Evolutionary conservation across 37 sponge, comb jelly and placozoan species (phyloP), one percentile per base, ranked within the genome.

Genomic region (Chondrosia reniformis): DNA sequence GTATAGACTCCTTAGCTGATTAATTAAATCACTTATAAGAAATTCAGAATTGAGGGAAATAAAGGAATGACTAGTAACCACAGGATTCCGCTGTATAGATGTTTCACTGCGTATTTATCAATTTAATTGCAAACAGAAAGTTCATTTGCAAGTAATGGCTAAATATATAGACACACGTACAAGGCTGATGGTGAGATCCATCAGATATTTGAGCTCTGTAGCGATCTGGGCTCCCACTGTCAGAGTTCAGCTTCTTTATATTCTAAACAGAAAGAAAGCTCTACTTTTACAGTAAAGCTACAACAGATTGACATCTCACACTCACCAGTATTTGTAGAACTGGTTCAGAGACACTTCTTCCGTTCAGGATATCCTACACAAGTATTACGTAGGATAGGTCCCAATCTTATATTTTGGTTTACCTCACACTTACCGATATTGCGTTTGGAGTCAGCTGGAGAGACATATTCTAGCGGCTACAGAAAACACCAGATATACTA

Each of bases 241-340:
- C 32, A n/a, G 67, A 21, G 31, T 42, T 79, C 49, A 79, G 31
- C 79, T 89, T 85, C 67, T 81, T 85, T 62, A 85, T 78, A 58
- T 78, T 85, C 90, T 89, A 44, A 72, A 27, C 24, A 32, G 39
- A 55, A 17, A 4, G 25, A 39, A 25, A 55, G 5, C 8, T n/a
- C 19, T 3, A 44, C 46, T n/a, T 9, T 2, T 46, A 27, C 25
- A 25, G 0, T 2, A 59, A 42, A 8, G n/a, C n/a, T n/a, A n/a
- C 38, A 24, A 32, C 7, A 67, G 32, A 2, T 33, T 49, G 21
- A 15, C 34, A 10, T 5, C 8, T 30, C 21, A 33, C 41, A 63
- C 86, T 78, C 52, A 89, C 90, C 66, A 85, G 32, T 10, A 89
- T 79, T 84, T 89, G 90, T 19, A 89, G 56, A 42, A 85, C 46